Percentiles rank a stretch among this genome's conserved stretches.
Conservation (phyloP, 2,888 invertebrate genomes). For the Myopa tessellatipennis region DNA sequence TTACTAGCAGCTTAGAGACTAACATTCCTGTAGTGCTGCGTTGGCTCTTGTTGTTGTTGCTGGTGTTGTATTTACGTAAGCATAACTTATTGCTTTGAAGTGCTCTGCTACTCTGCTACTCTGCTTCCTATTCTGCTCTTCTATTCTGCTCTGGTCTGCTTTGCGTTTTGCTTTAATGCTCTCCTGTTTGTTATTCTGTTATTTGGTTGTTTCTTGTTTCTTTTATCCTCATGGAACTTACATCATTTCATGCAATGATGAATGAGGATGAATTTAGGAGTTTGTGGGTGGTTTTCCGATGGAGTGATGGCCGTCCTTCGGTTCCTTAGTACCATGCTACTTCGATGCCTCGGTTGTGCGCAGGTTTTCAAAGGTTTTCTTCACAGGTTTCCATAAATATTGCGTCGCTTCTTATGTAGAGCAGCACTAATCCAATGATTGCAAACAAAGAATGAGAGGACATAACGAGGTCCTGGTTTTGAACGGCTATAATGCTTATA, state of each 20-base stretch:
- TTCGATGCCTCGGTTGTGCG: background rate
- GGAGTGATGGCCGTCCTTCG: background rate
- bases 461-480: background rate
- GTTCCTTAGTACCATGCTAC: too few species aligned
- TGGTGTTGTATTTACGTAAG: background rate
- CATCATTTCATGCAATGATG: constrained; percentile 23
- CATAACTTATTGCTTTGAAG: too few species aligned
- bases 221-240: background rate
- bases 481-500: too few species aligned
- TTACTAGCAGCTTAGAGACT: background rate
- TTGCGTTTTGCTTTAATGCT: too few species aligned
- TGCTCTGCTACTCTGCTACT: too few species aligned
- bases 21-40: too few species aligned
- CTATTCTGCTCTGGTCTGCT: too few species aligned
- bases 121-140: background rate
- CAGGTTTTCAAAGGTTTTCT: background rate
- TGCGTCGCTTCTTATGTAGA: background rate
- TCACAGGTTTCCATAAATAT: background rate
- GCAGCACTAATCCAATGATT: background rate
- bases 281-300: constrained; percentile 26
- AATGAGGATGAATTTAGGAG: background rate
- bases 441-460: background rate
- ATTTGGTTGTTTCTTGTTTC: constrained; percentile 11
- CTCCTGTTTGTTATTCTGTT: too few species aligned
- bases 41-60: too few species aligned